These are phyloP conservation scores for Drosophila paracracens DNA, from an alignment of 2,888 invertebrate genomes.

Conservation along the genomic window DNA sequence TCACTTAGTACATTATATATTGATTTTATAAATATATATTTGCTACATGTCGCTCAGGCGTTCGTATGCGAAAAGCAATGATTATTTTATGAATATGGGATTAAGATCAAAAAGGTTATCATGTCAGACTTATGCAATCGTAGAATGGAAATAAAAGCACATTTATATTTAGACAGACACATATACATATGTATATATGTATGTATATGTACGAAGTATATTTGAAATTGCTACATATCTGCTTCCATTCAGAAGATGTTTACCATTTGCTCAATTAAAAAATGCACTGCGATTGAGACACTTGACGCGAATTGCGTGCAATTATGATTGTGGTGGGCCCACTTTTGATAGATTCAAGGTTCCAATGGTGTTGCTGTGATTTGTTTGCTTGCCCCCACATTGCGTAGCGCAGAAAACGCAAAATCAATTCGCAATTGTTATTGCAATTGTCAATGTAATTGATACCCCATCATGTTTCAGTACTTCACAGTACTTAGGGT, in stretches of 20 bases:
- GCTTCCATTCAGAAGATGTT: constrained; percentile 36
- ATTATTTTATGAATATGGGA: constrained; percentile 25
- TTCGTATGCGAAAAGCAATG: constrained; percentile 9
- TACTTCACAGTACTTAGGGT: background rate
- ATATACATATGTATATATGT: background rate
- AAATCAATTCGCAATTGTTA: constrained; percentile 51
- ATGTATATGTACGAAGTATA: background rate
- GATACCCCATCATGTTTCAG: constrained; percentile 33
- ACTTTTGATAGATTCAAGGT: constrained; percentile 53
- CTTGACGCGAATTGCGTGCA: constrained; percentile 65
- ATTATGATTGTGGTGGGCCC: constrained; percentile 26
- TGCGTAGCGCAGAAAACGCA: constrained; percentile 57
- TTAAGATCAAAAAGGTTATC: constrained; percentile 56
- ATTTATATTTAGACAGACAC: constrained; percentile 19
- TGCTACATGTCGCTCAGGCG: constrained; percentile 2
- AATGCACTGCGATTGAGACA: constrained; percentile 58
- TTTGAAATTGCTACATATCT: constrained; percentile 9
- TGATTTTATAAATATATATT: background rate
- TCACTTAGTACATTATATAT: background rate
- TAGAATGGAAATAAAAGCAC: background rate
- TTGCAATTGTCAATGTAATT: constrained; percentile 52
- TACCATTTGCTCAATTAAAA: constrained; percentile 44
- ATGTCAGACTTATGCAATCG: constrained; percentile 31
- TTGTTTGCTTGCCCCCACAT: constrained; percentile 63
- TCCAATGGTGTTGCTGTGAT: constrained; percentile 52